These are phyloP conservation scores for Triplophysa tibetana DNA, from an alignment of 2,113 vertebrate genomes.

Conservation along the genomic window DNA sequence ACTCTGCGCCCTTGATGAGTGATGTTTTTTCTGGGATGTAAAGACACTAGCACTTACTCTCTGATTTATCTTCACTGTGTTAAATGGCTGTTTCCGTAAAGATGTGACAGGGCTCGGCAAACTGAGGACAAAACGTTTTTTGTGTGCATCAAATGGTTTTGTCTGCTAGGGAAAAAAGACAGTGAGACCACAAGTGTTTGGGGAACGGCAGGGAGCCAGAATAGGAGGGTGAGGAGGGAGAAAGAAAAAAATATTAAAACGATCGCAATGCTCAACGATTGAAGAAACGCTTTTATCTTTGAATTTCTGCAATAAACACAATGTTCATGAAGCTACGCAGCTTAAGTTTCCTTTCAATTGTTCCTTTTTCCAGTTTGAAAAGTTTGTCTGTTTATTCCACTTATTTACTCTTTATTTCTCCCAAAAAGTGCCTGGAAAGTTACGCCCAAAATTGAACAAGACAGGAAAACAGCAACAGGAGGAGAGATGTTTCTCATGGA, in stretches of 20 bases:
- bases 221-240: constrained; percentile 31
- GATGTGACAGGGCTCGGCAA: constrained; percentile 53
- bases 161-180: constrained; percentile 57
- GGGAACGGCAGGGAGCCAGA: constrained; percentile 55
- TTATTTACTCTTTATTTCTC: constrained; percentile 36
- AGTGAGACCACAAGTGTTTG: constrained; percentile 56
- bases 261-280: background rate
- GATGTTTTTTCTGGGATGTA: constrained; percentile 42
- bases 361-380: constrained; percentile 33
- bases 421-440: constrained; percentile 48
- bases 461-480: constrained; percentile 38
- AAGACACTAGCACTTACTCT: constrained; percentile 48
- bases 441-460: constrained; percentile 48
- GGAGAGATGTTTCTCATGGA: constrained; percentile 33
- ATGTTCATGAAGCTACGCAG: background rate
- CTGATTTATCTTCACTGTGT: constrained; percentile 54
- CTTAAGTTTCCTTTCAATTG: constrained; percentile 2
- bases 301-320: background rate
- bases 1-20: constrained; percentile 48
- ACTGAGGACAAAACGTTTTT: constrained; percentile 57
- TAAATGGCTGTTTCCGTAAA: constrained; percentile 50
- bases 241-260: background rate
- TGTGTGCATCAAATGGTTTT: constrained; percentile 65
- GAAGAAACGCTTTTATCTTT: background rate
- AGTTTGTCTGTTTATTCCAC: constrained; percentile 43